phyloP scores from a whole-genome alignment of 2,888 invertebrate genomes.

The Ommatoiulus sabulosus region DNA sequence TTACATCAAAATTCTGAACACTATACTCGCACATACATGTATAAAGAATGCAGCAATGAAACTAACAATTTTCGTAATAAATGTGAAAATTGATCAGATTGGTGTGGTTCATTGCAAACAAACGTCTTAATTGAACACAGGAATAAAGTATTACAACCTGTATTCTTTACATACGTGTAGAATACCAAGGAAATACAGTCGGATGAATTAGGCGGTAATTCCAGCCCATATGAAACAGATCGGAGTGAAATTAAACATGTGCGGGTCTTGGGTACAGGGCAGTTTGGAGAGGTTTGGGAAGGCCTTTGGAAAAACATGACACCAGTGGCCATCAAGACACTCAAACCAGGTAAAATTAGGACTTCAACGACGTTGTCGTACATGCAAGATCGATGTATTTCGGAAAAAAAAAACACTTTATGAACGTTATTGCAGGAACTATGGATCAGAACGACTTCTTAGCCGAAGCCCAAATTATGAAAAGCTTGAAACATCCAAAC shows the following conservation, averaged over 20 bases:
- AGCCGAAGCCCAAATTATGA: slow-evolving; percentile 99
- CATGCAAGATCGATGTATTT: not conserved
- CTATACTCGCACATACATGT: too few relatives aligned
- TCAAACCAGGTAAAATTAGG: slow-evolving; percentile 20
- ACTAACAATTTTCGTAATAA: too few relatives aligned
- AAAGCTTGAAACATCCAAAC: slow-evolving; percentile 95
- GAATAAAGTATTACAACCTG: too few relatives aligned
- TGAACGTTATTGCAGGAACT: slow-evolving; percentile 75
- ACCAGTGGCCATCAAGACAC: slow-evolving; percentile 92
- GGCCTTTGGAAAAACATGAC: slow-evolving; percentile 99
- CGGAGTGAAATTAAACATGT: slow-evolving; percentile 96
- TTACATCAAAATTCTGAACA: too few relatives aligned
- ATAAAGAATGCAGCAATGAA: too few relatives aligned
- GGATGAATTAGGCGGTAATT: not conserved
- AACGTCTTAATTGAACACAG: too few relatives aligned
- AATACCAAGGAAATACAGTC: not conserved
- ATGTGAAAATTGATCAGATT: too few relatives aligned
- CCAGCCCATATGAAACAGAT: slow-evolving; percentile 95
- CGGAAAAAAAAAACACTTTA: not conserved
- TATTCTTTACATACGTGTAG: too few relatives aligned
- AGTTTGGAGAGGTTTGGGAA: slow-evolving; percentile 99
- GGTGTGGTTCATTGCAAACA: too few relatives aligned
- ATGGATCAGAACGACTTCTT: slow-evolving; percentile 99
- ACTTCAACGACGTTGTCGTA: not conserved
- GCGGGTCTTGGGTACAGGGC: slow-evolving; percentile 96